Percentiles rank a stretch among this genome's conserved stretches.
Conservation (phyloP, 2,113 vertebrate genomes). For the Nicator chloris region DNA sequence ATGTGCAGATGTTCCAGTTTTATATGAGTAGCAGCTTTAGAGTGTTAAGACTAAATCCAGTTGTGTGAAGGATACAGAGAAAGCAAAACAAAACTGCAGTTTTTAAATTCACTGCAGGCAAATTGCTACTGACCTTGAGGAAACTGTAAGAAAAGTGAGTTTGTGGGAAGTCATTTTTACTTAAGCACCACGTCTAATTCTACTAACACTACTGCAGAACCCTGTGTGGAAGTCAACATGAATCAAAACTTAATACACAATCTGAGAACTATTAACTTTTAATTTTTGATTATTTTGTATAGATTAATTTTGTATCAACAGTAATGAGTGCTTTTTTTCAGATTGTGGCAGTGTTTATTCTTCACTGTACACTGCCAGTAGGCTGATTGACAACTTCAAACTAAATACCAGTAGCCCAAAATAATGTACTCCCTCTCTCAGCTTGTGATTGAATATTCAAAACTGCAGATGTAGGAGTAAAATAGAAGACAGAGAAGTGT, state of each 20-base stretch:
- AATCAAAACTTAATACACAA: slow-evolving; percentile 10
- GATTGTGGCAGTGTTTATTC: slow-evolving; percentile 15
- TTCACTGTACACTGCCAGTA: neutral
- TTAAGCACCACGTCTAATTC: neutral
- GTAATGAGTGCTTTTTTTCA: neutral
- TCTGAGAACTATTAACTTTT: slow-evolving; percentile 48
- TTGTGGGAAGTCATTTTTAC: neutral
- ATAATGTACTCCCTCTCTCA: slow-evolving; percentile 57
- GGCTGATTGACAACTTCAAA: slow-evolving; percentile 25
- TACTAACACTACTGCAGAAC: neutral
- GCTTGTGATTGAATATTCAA: slow-evolving; percentile 63
- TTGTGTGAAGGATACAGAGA: neutral
- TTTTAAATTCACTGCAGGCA: slow-evolving; percentile 1
- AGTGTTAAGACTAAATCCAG: slow-evolving; percentile 5
- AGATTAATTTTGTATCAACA: slow-evolving; percentile 24
- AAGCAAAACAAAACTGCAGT: neutral
- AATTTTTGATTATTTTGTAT: slow-evolving; percentile 40
- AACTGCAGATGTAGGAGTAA: slow-evolving; percentile 59
- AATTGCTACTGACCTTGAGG: slow-evolving; percentile 1
- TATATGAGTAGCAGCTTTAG: neutral
- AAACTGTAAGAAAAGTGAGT: neutral
- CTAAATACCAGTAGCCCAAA: slow-evolving; percentile 35
- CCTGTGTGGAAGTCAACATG: neutral
- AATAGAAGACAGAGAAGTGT: slow-evolving; percentile 28
- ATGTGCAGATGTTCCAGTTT: neutral